Evolutionary conservation across 2,113 vertebrate species (phyloP).

Genomic region (Sitta europaea): DNA sequence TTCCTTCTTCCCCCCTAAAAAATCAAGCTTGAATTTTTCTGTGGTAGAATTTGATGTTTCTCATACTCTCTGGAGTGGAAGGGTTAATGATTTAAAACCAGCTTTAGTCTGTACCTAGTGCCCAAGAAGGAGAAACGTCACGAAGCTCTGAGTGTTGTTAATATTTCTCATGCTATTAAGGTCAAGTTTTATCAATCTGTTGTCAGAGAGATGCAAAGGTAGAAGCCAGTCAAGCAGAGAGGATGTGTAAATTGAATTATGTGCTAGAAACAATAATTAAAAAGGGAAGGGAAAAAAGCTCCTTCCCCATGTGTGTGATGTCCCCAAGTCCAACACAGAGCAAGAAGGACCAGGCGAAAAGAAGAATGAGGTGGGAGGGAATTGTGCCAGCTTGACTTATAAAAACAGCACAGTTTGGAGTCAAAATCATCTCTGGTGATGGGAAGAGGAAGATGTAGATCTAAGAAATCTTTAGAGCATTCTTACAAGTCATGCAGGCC

Average conservation of each 20-base stretch:
- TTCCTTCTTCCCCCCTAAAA: fast-evolving
- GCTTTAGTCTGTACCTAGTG: neutral
- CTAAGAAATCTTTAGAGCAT: neutral
- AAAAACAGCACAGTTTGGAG: neutral
- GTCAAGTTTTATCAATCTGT: neutral
- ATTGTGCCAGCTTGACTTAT: too few relatives aligned
- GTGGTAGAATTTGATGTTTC: fast-evolving
- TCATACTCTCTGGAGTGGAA: neutral
- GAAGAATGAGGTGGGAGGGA: neutral
- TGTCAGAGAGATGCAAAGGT: neutral
- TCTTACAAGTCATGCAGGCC: neutral
- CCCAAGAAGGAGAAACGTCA: neutral
- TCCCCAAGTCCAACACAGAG: neutral
- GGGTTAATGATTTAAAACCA: neutral
- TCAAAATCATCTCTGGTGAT: neutral
- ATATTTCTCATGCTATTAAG: neutral
- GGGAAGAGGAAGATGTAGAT: neutral
- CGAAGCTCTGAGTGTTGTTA: neutral
- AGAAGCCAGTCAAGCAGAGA: neutral
- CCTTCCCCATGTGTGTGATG: neutral
- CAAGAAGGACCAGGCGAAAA: neutral
- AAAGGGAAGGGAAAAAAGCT: neutral
- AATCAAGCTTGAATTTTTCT: neutral
- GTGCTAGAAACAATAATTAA: neutral
- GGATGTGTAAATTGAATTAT: neutral